Evolutionary conservation across 64 coral and sea anemone species (phyloP).

Genomic region (Stylophora pistillata): DNA sequence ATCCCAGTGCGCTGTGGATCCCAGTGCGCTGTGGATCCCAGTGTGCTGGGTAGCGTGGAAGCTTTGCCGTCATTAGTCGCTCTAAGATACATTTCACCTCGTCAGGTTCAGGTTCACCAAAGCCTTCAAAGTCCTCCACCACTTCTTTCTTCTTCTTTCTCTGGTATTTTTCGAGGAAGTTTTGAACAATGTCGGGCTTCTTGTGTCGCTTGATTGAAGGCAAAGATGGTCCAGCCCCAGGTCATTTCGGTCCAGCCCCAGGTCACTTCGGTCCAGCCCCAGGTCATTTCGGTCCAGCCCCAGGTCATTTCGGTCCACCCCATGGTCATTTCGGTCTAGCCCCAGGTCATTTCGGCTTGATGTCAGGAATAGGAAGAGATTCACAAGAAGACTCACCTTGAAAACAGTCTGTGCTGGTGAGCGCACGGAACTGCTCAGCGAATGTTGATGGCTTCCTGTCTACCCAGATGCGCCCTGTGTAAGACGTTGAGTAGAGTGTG

Average conservation of each 20-base stretch:
- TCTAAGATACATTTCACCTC: not conserved
- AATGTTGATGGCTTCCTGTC: not conserved
- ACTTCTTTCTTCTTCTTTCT: not conserved
- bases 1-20: not conserved
- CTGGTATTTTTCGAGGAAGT: not conserved
- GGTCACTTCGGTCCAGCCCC: constrained; percentile 10
- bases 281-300: constrained; percentile 8
- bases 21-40: constrained; percentile 19
- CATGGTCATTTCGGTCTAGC: too few relatives aligned
- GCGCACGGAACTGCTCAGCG: not conserved
- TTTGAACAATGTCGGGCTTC: not conserved
- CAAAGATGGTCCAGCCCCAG: not conserved
- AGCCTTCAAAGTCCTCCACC: constrained; percentile 3
- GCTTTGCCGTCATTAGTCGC: not conserved
- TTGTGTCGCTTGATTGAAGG: not conserved
- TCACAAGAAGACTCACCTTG: not conserved
- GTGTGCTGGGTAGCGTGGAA: not conserved
- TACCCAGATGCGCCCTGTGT: not conserved
- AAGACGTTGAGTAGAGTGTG: not conserved
- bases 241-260: not conserved
- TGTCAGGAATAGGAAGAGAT: not conserved
- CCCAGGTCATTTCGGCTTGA: not conserved
- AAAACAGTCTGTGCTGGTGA: not conserved
- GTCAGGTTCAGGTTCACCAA: not conserved
- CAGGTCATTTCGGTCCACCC: too few relatives aligned